phyloP scores from a whole-genome alignment of 2,888 invertebrate species.

The Gortyna flavago region DNA sequence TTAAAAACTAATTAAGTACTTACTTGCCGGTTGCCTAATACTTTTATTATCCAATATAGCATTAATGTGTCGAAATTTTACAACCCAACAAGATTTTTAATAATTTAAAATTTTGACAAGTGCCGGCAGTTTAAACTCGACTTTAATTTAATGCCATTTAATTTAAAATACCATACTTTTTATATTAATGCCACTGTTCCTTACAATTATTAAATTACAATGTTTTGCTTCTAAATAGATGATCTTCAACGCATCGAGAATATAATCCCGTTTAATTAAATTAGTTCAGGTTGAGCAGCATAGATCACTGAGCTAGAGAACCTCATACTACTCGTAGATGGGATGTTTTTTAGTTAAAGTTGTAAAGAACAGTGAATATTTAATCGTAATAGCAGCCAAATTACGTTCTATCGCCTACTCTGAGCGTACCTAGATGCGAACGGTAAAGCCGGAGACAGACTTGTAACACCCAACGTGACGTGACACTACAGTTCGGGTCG shows the following conservation, averaged over 20 bases:
- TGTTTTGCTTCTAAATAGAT: constrained; percentile 25
- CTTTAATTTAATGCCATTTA: constrained; percentile 19
- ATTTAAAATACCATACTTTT: constrained; percentile 50
- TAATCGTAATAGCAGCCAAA: constrained; percentile 45
- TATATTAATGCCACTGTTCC: constrained; percentile 53
- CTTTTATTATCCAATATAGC: constrained; percentile 66
- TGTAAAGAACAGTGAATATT: constrained; percentile 59
- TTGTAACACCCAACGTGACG: constrained; percentile 43
- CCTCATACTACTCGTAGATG: constrained; percentile 21
- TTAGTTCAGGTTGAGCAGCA: constrained; percentile 54
- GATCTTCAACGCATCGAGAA: constrained; percentile 24
- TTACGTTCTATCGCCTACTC: constrained; percentile 59
- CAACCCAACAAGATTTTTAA: constrained; percentile 67
- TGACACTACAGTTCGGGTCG: background rate
- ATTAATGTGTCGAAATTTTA: constrained; percentile 69
- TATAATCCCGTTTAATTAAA: constrained; percentile 38
- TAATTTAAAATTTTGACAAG: constrained; percentile 52
- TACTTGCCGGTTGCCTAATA: constrained; percentile 58
- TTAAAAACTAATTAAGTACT: constrained; percentile 72
- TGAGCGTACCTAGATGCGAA: constrained; percentile 55
- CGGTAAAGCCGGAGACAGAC: constrained; percentile 43
- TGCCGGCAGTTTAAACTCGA: constrained; percentile 47
- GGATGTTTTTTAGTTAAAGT: constrained; percentile 34
- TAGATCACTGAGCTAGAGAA: constrained; percentile 51
- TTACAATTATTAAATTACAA: constrained; percentile 52